Conservation (phyloP, 2,797 vertebrate species). For the Hoplostethus mediterraneus region DNA sequence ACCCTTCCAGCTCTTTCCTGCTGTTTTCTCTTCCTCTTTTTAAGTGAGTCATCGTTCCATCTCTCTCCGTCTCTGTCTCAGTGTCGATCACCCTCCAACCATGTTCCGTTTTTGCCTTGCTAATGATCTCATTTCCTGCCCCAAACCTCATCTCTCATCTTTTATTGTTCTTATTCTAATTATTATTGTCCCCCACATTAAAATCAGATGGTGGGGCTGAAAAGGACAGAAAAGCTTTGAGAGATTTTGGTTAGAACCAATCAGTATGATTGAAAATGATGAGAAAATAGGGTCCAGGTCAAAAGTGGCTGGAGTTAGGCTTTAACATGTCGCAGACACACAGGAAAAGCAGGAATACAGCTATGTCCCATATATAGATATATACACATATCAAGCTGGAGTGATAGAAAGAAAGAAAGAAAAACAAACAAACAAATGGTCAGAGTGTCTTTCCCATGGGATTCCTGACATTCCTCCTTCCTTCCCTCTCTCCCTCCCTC, state of each 20-base stretch:
- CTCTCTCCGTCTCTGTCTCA: not conserved
- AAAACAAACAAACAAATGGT: constrained; percentile 61
- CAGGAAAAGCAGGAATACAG: too few relatives aligned
- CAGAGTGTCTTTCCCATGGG: constrained; percentile 61
- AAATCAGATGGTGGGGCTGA: too few relatives aligned
- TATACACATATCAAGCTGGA: constrained; percentile 11
- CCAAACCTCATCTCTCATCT: not conserved
- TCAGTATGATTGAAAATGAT: too few relatives aligned
- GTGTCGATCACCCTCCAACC: not conserved
- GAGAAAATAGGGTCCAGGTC: too few relatives aligned
- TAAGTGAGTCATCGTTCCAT: constrained; percentile 22
- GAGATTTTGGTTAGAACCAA: too few relatives aligned
- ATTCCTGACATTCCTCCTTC: constrained; percentile 79
- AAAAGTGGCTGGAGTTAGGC: too few relatives aligned
- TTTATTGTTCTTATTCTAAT: too few relatives aligned
- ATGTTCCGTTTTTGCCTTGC: not conserved
- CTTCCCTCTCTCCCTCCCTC: constrained; percentile 29
- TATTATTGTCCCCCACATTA: too few relatives aligned
- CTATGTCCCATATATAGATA: not conserved
- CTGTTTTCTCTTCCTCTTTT: constrained; percentile 16
- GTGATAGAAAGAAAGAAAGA: constrained; percentile 15
- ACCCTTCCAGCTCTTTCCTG: constrained; percentile 37
- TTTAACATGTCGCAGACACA: too few relatives aligned
- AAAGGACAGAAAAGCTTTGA: too few relatives aligned
- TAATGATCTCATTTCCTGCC: not conserved